phyloP scores from a whole-genome alignment of 2,888 invertebrate species.

The Doris montereyensis region DNA sequence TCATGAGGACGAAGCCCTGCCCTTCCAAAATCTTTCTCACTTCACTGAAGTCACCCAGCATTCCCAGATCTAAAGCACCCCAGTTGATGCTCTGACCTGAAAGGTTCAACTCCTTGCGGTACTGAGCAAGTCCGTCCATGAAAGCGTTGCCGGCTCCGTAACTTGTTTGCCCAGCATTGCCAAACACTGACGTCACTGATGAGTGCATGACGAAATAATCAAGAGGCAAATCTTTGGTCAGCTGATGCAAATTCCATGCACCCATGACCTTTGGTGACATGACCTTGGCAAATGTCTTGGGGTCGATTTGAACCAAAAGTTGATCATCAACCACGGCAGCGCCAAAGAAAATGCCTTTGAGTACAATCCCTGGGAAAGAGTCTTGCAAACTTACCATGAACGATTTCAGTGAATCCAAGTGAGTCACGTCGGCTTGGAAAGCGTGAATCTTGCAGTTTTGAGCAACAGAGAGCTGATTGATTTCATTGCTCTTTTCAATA shows the following conservation, averaged over 20 bases:
- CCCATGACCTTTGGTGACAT: slow-evolving; percentile 57
- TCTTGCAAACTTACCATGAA: slow-evolving; percentile 42
- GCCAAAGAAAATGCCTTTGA: slow-evolving; percentile 59
- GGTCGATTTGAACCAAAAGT: slow-evolving; percentile 45
- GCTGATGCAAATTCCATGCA: slow-evolving; percentile 57
- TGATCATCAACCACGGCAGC: slow-evolving; percentile 52
- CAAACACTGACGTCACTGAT: slow-evolving; percentile 56
- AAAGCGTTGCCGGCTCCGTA: slow-evolving; percentile 62
- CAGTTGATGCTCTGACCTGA: slow-evolving; percentile 58
- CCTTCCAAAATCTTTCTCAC: slow-evolving; percentile 31
- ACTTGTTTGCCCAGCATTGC: slow-evolving; percentile 56
- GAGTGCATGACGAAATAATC: slow-evolving; percentile 62
- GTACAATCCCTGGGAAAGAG: slow-evolving; percentile 25
- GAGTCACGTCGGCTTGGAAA: slow-evolving; percentile 50
- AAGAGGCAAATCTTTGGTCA: slow-evolving; percentile 46
- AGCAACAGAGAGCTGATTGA: slow-evolving; percentile 36
- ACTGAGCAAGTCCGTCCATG: slow-evolving; percentile 55
- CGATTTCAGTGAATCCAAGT: slow-evolving; percentile 43
- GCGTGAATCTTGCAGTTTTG: slow-evolving; percentile 43
- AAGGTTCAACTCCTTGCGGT: slow-evolving; percentile 48
- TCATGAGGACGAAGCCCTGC: slow-evolving; percentile 41
- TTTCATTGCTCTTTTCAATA: slow-evolving; percentile 40
- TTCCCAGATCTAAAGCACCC: slow-evolving; percentile 58
- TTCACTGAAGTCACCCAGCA: slow-evolving; percentile 40
- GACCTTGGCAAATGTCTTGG: slow-evolving; percentile 46